Base-by-base conservation (phyloP, 2,113 vertebrate species). In the Oreotragus oreotragus region DNA sequence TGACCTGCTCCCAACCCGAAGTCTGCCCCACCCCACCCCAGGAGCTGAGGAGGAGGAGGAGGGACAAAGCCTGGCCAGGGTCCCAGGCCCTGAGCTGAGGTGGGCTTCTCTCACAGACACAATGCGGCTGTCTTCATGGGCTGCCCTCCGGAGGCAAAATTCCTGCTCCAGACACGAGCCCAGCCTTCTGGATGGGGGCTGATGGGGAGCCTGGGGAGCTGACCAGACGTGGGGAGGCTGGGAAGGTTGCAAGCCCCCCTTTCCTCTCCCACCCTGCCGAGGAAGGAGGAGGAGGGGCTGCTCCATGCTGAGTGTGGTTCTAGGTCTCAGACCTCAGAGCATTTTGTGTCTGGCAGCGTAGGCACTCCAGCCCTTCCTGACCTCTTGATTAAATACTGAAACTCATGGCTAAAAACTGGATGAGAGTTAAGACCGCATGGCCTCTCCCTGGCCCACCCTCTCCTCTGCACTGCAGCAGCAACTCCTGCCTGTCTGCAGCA, bases 1-100 rank as follows among this genome's bases (percentile, higher is more conserved):
- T 23, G 16, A 0, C 7, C 2, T 16, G 16, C 12, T 23, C 51
- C 2, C 5, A 7, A 7, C 43, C 53, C 1, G n/a, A 28, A 11
- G n/a, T 6, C 25, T 7, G 12, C 33, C 88, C 17, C 30, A 14
- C 77, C 27, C 11, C 7, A 12, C 25, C 13, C 13, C 1, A 2
- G 25, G 55, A 11, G 60, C 36, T 21, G 5, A 39, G 47, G 25
- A 5, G 27, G 13, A 62, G n/a, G 33, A 62, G 58, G 33, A 39
- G 25, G 45, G 45, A 7, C 3, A 2, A 8, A 7, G 12, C 47
- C 47, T 19, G 17, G 16, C 47, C 25, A 36, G 93, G 55, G 30
- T 30, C 2, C 11, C 19, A 51, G 10, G 7, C 28, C 21, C n/a
- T 23, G 66, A 23, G n/a, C 33, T 5, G 17, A 13, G 9, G 23